Evolutionary conservation across 2,113 vertebrate species (phyloP).

Genomic region (Actenoides lindsayi): DNA sequence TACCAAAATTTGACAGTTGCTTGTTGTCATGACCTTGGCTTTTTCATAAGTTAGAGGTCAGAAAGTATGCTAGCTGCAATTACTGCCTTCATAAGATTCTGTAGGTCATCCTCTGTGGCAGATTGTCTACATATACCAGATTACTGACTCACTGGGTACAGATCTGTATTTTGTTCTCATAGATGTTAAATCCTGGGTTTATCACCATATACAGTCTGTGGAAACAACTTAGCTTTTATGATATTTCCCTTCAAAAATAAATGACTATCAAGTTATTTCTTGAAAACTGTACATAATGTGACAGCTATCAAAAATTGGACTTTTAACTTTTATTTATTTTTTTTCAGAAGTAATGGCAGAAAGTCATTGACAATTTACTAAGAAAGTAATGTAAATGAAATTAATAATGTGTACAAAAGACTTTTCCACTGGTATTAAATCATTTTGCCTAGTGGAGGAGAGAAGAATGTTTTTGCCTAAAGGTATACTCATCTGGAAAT

Average conservation of each 20-base stretch:
- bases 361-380: background rate
- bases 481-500: slow-evolving; percentile 13
- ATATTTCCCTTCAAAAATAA: background rate
- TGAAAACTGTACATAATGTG: background rate
- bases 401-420: background rate
- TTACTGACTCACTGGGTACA: background rate
- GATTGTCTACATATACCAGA: background rate
- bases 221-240: background rate
- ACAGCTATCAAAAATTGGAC: background rate
- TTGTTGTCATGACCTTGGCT: background rate
- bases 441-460: background rate
- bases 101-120: background rate
- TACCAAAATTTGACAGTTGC: slow-evolving; percentile 1
- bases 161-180: background rate
- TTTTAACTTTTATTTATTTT: background rate
- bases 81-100: background rate
- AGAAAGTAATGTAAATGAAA: background rate
- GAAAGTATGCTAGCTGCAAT: background rate
- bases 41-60: slow-evolving; percentile 23
- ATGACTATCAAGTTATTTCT: background rate
- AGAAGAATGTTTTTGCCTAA: background rate
- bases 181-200: background rate
- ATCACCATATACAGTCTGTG: background rate
- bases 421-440: background rate
- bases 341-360: background rate